Evolutionary conservation across 2,888 invertebrate species (phyloP), one percentile per base, ranked within the genome.

Genomic region (Odontothrips loti): DNA sequence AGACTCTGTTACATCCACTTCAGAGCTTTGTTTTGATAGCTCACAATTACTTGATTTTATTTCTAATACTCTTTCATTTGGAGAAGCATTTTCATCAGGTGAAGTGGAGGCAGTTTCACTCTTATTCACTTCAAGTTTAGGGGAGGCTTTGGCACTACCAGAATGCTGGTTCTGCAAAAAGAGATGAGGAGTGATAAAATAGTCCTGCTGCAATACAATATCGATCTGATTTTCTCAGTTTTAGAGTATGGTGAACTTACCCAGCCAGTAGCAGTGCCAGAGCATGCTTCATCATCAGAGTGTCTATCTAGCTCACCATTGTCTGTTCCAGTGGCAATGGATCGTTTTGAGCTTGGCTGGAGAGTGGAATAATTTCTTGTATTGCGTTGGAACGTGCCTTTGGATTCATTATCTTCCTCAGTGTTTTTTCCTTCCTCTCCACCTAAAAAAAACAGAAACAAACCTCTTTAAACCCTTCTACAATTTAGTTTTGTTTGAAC

Each of bases 231-330:
- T 12, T 20, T 20, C 15, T 20, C n/a, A 15, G 15, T n/a, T 51
- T 20, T 17, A 10, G 1, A 51, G 9, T 20, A 10, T 51, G 12
- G 20, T 51, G 20, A 12, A 68, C 68, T 75, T 75, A 75, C 68
- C 68, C 68, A 75, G 8, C 68, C 68, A 27, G 27, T 27, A 27
- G 23, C 11, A 23, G 27, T 23, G 27, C 68, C 68, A 12, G 68
- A 23, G 9, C 23, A n/a, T 23, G 23, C 68, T 27, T 75, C 68
- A 75, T 75, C 68, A 75, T 75, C 68, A 27, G 68, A 75, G 23
- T 75, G 68, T 27, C 68, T 75, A 75, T 75, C 68, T 12, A 75
- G 27, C 68, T 75, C 68, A 75, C 68, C 23, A 27, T 12, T 75
- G 4, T 75, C 68, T 23, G 68, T 75, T 75, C 23, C 68, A 27